phyloP scores from a whole-genome alignment of 2,888 invertebrate species.

The Tinea trinotella region DNA sequence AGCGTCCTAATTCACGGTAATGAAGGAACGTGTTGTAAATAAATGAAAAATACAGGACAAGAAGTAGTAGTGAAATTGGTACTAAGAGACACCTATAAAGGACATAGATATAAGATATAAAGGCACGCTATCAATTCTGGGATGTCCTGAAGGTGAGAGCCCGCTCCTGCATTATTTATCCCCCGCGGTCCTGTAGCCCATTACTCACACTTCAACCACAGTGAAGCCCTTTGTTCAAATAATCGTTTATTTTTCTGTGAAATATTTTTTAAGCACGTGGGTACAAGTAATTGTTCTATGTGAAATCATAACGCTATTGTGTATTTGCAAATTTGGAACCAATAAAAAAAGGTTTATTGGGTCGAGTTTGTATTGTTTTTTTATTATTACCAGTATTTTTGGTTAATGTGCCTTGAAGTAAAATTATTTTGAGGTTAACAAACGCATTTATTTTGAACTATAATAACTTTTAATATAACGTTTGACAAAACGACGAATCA shows the following conservation, averaged over 20 bases:
- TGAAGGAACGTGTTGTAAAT: too few relatives aligned
- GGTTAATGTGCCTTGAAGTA: too few relatives aligned
- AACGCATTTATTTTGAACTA: too few relatives aligned
- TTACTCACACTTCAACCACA: constrained; percentile 30
- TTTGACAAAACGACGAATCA: too few relatives aligned
- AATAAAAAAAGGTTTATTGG: too few relatives aligned
- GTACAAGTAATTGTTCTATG: constrained; percentile 1
- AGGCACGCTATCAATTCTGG: constrained; percentile 17
- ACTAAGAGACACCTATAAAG: constrained; percentile 10
- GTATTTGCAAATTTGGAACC: too few relatives aligned
- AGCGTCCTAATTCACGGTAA: too few relatives aligned
- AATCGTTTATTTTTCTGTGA: constrained; percentile 17
- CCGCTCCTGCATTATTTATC: constrained; percentile 29
- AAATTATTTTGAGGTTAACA: too few relatives aligned
- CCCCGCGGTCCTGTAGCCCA: constrained; percentile 25
- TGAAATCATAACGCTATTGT: too few relatives aligned
- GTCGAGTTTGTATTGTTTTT: too few relatives aligned
- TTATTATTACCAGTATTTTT: too few relatives aligned
- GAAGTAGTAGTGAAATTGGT: background rate
- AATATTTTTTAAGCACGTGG: constrained; percentile 15
- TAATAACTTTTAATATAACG: too few relatives aligned
- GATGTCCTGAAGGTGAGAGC: constrained; percentile 18
- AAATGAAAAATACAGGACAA: background rate
- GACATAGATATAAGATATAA: constrained; percentile 16
- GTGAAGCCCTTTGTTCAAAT: constrained; percentile 26